Conservation (phyloP, 2,888 invertebrate genomes). For the Odontocerum albicorne region DNA sequence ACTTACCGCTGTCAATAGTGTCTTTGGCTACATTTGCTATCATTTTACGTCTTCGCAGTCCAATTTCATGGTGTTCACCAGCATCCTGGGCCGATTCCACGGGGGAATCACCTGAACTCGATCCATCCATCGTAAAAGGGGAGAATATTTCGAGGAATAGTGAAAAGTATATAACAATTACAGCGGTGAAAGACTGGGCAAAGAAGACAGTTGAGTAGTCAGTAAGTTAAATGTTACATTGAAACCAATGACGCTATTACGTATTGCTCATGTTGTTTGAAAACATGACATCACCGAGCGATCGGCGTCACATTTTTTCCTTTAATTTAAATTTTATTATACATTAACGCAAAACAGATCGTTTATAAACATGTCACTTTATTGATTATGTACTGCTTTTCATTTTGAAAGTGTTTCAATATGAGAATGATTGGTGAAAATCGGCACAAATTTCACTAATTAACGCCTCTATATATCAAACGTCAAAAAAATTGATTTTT, state of each 20-base stretch:
- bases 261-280: constrained; percentile 24
- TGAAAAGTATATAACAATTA: background rate
- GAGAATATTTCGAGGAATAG: background rate
- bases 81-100: constrained; percentile 23
- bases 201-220: constrained; percentile 8
- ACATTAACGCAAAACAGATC: background rate
- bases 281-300: constrained; percentile 30
- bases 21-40: constrained; percentile 60
- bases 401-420: constrained; percentile 7
- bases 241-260: constrained; percentile 13
- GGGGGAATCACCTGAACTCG: constrained; percentile 26
- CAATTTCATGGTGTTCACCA: constrained; percentile 21
- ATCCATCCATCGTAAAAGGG: constrained; percentile 17
- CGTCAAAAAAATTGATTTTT: constrained; percentile 35
- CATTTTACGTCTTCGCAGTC: constrained; percentile 49
- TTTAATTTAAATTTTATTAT: background rate
- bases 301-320: constrained; percentile 24
- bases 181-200: background rate
- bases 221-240: constrained; percentile 17
- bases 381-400: background rate
- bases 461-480: constrained; percentile 23
- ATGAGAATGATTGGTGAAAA: background rate
- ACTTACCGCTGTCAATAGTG: constrained; percentile 48
- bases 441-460: constrained; percentile 14
- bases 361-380: constrained; percentile 4